phyloP scores from a whole-genome alignment of 2,797 vertebrate species.

The Cottoperca gobio region DNA sequence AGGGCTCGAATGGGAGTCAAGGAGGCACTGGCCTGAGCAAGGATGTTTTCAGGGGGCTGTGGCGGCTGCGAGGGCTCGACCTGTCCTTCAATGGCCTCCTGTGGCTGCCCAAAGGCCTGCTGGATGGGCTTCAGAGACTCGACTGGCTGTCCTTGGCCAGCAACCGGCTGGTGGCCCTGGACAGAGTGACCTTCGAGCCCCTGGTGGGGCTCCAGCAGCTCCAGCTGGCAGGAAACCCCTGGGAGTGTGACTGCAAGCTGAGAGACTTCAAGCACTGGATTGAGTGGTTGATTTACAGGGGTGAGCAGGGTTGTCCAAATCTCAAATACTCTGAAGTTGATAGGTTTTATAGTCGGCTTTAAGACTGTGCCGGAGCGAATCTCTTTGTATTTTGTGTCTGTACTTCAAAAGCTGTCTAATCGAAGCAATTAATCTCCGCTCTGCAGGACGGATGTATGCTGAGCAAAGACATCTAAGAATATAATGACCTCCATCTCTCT shows the following conservation, averaged over 20 bases:
- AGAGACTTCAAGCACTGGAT: constrained; percentile 96
- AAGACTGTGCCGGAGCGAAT: constrained; percentile 15
- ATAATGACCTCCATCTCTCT: constrained; percentile 55
- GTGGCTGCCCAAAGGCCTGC: constrained; percentile 88
- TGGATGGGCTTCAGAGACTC: constrained; percentile 88
- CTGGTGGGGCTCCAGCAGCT: constrained; percentile 89
- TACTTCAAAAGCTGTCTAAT: constrained; percentile 49
- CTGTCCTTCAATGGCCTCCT: constrained; percentile 91
- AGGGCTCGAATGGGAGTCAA: constrained; percentile 83
- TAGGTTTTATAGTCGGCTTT: constrained; percentile 11
- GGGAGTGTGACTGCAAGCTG: constrained; percentile 95
- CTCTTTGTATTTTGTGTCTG: constrained; percentile 36
- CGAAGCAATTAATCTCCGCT: constrained; percentile 48
- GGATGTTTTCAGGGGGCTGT: constrained; percentile 87
- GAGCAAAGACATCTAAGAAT: constrained; percentile 56
- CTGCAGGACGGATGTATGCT: constrained; percentile 49
- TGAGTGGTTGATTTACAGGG: constrained; percentile 95
- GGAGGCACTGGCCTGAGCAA: constrained; percentile 81
- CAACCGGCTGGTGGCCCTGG: constrained; percentile 90
- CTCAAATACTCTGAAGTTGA: constrained; percentile 22
- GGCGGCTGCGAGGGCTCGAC: constrained; percentile 88
- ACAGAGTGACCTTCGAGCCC: constrained; percentile 91
- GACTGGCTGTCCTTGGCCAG: constrained; percentile 90
- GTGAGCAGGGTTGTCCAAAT: constrained; percentile 64
- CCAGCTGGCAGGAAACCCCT: constrained; percentile 91